phyloP scores from a whole-genome alignment of 2,888 invertebrate species.

The Ormyrus nitidulus region DNA sequence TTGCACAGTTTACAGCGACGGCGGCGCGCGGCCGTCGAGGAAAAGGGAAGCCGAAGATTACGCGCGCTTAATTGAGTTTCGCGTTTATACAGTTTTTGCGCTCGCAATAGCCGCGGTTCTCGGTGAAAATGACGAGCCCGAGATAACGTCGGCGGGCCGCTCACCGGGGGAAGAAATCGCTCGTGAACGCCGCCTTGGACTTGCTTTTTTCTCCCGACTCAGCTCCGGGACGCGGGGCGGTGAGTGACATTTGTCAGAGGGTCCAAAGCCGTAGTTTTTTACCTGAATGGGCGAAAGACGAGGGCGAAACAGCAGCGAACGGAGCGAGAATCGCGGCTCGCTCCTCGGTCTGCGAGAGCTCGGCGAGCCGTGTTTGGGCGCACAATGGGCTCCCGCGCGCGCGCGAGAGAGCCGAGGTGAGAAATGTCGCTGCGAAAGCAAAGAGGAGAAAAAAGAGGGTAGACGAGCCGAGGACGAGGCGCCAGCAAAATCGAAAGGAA shows the following conservation, averaged over 20 bases:
- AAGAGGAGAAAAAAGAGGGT: neutral
- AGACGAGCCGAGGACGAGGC: neutral
- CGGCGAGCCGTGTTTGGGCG: conserved; percentile 28
- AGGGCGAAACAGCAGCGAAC: conserved; percentile 3
- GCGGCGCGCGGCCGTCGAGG: no score
- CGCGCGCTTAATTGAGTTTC: no score
- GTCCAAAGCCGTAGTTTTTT: conserved; percentile 13
- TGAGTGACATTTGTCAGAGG: conserved; percentile 40
- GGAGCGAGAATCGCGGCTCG: conserved; percentile 28
- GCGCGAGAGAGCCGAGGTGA: conserved; percentile 29
- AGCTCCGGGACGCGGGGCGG: neutral
- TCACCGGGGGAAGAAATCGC: conserved; percentile 31
- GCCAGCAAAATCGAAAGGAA: conserved; percentile 52
- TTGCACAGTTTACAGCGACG: no score
- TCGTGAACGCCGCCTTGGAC: conserved; percentile 19
- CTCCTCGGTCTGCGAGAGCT: neutral
- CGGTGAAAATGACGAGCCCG: conserved; percentile 31
- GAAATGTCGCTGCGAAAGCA: conserved; percentile 41
- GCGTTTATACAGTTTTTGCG: no score
- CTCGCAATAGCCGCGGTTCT: neutral
- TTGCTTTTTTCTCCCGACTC: conserved; percentile 2
- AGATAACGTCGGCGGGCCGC: conserved; percentile 21
- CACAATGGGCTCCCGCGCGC: conserved; percentile 40
- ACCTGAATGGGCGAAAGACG: conserved; percentile 34
- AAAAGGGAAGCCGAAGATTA: no score